These are phyloP conservation scores for Anastrepha ludens DNA, from an alignment of 1,140 invertebrate genomes.

Conservation along the genomic window DNA sequence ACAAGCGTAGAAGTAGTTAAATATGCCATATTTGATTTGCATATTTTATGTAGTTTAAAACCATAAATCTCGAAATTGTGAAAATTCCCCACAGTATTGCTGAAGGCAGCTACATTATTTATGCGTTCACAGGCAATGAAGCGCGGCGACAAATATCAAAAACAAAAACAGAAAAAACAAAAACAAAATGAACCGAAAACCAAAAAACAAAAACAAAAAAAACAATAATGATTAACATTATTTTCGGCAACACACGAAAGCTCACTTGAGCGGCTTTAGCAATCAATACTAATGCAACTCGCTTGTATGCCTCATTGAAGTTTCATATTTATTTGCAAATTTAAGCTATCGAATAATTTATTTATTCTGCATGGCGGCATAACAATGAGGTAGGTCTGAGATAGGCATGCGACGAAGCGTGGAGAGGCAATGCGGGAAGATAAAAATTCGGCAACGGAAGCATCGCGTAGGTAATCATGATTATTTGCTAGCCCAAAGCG, in stretches of 20 bases:
- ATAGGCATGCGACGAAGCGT: not conserved
- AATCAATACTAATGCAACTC: slow-evolving; percentile 50
- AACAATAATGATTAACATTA: slow-evolving; percentile 34
- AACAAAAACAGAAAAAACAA: not conserved
- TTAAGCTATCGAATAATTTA: not conserved
- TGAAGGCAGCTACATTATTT: slow-evolving; percentile 9
- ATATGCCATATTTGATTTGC: not conserved
- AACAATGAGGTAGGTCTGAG: not conserved
- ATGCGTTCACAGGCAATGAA: not conserved
- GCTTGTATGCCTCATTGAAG: slow-evolving; percentile 29
- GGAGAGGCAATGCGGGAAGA: not conserved
- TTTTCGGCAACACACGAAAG: not conserved
- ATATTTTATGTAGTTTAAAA: not conserved
- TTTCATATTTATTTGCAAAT: slow-evolving; percentile 22
- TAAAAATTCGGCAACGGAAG: not conserved
- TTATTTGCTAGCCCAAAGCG: slow-evolving; percentile 8
- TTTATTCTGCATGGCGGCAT: not conserved
- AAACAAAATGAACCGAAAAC: too few species aligned
- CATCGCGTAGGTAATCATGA: not conserved
- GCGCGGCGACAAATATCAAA: not conserved
- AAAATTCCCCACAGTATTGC: slow-evolving; percentile 20
- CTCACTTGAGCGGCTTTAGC: not conserved
- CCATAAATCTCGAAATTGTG: slow-evolving; percentile 19
- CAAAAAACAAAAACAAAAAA: not conserved
- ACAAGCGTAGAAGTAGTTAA: too few species aligned